phyloP scores from a whole-genome alignment of 2,113 vertebrate genomes.

The Siniperca chuatsi region DNA sequence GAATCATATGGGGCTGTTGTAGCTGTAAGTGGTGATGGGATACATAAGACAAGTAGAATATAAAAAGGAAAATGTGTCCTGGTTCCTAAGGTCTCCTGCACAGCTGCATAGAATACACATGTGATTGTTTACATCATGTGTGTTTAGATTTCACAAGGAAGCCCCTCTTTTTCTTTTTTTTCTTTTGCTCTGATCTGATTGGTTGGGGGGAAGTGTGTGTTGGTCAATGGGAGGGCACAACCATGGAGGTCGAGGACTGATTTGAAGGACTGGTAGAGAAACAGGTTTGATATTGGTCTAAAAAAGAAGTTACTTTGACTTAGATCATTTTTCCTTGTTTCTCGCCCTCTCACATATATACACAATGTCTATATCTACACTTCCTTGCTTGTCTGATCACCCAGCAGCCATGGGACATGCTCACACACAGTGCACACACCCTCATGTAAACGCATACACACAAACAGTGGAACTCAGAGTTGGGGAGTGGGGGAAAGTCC shows the following conservation, averaged over 20 bases:
- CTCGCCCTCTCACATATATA: neutral
- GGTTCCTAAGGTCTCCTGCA: slow-evolving; percentile 15
- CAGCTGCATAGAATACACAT: slow-evolving; percentile 49
- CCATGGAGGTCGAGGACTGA: slow-evolving; percentile 39
- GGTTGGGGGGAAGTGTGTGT: slow-evolving; percentile 26
- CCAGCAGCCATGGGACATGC: neutral
- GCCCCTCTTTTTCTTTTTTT: slow-evolving; percentile 8
- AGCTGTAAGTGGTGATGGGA: slow-evolving; percentile 10
- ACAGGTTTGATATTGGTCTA: neutral
- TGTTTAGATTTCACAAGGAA: slow-evolving; percentile 57
- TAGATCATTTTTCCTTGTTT: neutral
- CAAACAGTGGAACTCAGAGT: slow-evolving; percentile 51
- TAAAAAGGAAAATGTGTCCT: neutral
- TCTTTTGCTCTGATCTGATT: slow-evolving; percentile 42
- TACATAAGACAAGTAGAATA: neutral
- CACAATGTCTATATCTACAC: slow-evolving; percentile 4
- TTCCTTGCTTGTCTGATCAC: slow-evolving; percentile 27
- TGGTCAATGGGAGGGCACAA: slow-evolving; percentile 15
- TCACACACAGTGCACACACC: neutral
- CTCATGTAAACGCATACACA: slow-evolving; percentile 25
- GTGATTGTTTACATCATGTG: slow-evolving; percentile 58
- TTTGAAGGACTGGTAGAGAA: slow-evolving; percentile 15
- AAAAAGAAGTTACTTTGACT: slow-evolving; percentile 15
- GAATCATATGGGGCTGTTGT: neutral
- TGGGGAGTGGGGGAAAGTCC: slow-evolving; percentile 76